A percentile compares a stretch with the other conserved stretches of the same genome.
phyloP scores from a whole-genome alignment of 2,888 invertebrate genomes.

The Drosophila mayaguana region DNA sequence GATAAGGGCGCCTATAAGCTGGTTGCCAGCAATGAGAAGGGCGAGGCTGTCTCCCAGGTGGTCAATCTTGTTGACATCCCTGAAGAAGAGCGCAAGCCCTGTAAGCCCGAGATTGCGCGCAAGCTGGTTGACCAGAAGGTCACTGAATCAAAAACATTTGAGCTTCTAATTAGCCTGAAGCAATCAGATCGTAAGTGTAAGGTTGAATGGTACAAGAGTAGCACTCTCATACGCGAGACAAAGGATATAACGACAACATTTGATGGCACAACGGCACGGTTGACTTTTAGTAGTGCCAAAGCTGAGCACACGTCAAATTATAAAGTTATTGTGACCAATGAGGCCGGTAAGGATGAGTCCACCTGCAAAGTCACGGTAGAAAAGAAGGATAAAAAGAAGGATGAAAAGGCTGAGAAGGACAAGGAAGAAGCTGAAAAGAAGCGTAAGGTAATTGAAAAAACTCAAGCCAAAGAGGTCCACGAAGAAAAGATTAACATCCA shows the following conservation, averaged over 20 bases:
- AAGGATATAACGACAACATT: slow-evolving; percentile 92
- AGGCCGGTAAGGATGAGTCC: slow-evolving; percentile 95
- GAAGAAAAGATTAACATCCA: slow-evolving; percentile 3
- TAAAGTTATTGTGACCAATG: slow-evolving; percentile 94
- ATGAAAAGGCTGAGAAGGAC: slow-evolving; percentile 86
- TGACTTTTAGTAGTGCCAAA: slow-evolving; percentile 91
- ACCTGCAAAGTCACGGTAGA: slow-evolving; percentile 93
- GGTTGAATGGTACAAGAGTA: slow-evolving; percentile 94
- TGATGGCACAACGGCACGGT: slow-evolving; percentile 92
- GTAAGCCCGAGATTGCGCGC: slow-evolving; percentile 92
- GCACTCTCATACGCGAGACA: slow-evolving; percentile 91
- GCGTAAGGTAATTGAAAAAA: slow-evolving; percentile 84
- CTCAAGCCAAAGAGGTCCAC: slow-evolving; percentile 12
- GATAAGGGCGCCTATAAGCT: slow-evolving; percentile 96
- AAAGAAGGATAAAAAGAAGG: slow-evolving; percentile 86
- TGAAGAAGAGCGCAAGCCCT: slow-evolving; percentile 90
- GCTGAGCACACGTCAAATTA: slow-evolving; percentile 93
- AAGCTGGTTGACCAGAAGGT: slow-evolving; percentile 90
- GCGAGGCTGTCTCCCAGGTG: slow-evolving; percentile 94
- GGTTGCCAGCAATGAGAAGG: slow-evolving; percentile 96
- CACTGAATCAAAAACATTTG: slow-evolving; percentile 91
- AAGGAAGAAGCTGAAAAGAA: slow-evolving; percentile 85
- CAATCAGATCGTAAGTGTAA: slow-evolving; percentile 92
- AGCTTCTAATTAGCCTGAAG: slow-evolving; percentile 91
- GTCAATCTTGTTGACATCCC: slow-evolving; percentile 95